Evolutionary conservation across 2,888 invertebrate species (phyloP), one percentile per base, ranked within the genome.

Genomic region (Stenchaetothrips biformis): DNA sequence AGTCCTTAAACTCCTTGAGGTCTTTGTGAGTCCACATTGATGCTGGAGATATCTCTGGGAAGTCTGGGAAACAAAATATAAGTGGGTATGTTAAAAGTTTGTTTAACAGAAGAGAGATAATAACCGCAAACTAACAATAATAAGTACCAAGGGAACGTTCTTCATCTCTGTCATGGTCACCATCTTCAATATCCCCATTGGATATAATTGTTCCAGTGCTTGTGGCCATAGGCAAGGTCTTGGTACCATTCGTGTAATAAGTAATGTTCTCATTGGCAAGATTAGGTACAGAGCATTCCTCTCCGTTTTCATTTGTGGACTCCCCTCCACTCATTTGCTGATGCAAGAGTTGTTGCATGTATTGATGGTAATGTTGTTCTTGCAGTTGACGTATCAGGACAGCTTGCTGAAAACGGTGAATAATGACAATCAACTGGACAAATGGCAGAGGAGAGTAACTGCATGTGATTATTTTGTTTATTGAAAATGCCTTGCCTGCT

Each of bases 331-430:
- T 83, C 80, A 84, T 83, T 85, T 86, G 89, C 86, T 87, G 90
- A 85, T 89, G 91, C 86, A 90, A 93, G 67, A 98, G 88, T 87
- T 99, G 99, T 85, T 98, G 96, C 92, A 99, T 97, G 87, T 99
- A 99, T 86, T 99, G 98, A 86, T 98, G 96, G 86, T 98, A 99
- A 87, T 99, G 99, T 85, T 99, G 98, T 84, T 98, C 98, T 88
- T 99, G 99, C 78, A 99, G 88, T 86, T 99, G 98, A 81, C 94
- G 90, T 81, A 99, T 96, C 48, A 99, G 89, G 77, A 95, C 91
- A 0, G 95, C 97, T 90, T 99, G 99, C 89, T 98, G 93, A 77
- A 62, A 81, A 16, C 74, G 47, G 11, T 25, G 18, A 6, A 80
- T 67, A 80, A 59, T 80, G 25, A 80, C 27, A 80, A 80, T 18